Conservation (phyloP, 2,113 vertebrate genomes). For the Pluvialis apricaria region DNA sequence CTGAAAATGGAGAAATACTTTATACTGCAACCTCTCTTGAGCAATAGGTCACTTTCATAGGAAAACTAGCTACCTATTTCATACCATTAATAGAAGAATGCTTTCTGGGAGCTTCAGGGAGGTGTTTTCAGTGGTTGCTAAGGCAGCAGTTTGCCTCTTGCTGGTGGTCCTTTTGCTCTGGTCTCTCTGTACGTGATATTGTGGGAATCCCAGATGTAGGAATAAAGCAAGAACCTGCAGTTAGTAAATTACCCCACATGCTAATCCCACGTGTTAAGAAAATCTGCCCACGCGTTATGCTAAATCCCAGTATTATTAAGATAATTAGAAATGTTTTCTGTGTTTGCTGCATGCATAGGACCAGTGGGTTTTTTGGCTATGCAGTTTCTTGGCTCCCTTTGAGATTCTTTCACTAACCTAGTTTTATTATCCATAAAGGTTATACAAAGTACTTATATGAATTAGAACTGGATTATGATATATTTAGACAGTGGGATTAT, state of each 20-base stretch:
- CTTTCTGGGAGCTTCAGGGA: neutral
- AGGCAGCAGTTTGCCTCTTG: neutral
- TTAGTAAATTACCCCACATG: neutral
- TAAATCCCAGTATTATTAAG: neutral
- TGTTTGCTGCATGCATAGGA: neutral
- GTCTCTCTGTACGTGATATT: neutral
- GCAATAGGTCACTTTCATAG: neutral
- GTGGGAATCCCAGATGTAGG: neutral
- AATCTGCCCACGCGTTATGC: neutral
- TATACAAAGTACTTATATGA: neutral
- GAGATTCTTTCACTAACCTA: neutral
- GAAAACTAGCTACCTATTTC: neutral
- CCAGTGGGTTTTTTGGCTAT: neutral
- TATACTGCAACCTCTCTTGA: neutral
- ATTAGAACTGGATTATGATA: neutral
- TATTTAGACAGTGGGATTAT: neutral
- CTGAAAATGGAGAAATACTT: neutral
- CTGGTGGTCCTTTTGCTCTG: neutral
- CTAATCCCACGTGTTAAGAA: neutral
- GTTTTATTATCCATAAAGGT: neutral
- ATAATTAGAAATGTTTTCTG: neutral
- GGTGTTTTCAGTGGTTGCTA: conserved; percentile 11
- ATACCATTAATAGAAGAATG: neutral
- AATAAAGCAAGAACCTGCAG: neutral
- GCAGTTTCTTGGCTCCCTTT: neutral